Conservation (phyloP, 2,113 vertebrate genomes). For the Lepisosteus oculatus region DNA sequence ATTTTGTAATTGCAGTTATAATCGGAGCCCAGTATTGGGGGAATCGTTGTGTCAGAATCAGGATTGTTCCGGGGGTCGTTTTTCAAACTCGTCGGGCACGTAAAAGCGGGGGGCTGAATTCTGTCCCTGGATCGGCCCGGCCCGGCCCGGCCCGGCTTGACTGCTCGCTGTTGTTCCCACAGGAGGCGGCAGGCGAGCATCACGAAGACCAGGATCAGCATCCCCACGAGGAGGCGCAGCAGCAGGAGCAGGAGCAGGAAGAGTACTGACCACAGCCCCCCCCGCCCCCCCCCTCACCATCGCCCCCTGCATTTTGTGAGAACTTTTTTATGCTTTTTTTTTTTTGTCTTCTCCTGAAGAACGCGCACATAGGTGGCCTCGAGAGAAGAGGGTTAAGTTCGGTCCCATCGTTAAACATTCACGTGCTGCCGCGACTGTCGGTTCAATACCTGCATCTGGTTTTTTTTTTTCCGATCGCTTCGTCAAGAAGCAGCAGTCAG, state of each 20-base stretch:
- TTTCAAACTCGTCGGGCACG: no score
- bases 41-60: no score
- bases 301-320: constrained; percentile 74
- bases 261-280: constrained; percentile 82
- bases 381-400: constrained; percentile 69
- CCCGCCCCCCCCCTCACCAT: constrained; percentile 38
- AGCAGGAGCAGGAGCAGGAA: constrained; percentile 84
- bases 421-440: constrained; percentile 75
- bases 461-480: constrained; percentile 53
- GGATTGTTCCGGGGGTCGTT: no score
- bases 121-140: not conserved
- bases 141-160: not conserved
- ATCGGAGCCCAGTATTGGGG: no score
- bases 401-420: constrained; percentile 54
- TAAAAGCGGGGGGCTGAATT: not conserved
- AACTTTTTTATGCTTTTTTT: constrained; percentile 60
- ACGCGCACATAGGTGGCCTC: constrained; percentile 79
- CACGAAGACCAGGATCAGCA: constrained; percentile 79
- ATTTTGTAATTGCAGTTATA: no score
- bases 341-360: constrained; percentile 66
- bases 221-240: constrained; percentile 72
- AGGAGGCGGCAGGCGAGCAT: constrained; percentile 86
- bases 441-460: constrained; percentile 70
- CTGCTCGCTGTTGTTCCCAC: constrained; percentile 24
- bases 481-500: constrained; percentile 68